These are phyloP conservation scores for Sebastes iracundus DNA, from an alignment of 2,797 vertebrate species.

Conservation along the genomic window DNA sequence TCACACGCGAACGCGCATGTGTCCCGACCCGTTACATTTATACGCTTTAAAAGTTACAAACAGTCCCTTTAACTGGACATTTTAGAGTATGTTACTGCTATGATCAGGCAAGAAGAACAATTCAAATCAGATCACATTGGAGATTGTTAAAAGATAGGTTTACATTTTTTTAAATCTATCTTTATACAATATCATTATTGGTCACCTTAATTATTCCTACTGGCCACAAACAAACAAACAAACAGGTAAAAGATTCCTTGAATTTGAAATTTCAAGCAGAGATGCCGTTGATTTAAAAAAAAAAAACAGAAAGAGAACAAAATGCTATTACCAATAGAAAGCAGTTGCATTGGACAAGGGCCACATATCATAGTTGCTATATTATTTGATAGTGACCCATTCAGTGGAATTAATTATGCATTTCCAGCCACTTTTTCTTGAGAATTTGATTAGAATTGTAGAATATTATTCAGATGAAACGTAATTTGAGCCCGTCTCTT, in stretches of 20 bases:
- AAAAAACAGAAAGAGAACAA: not conserved
- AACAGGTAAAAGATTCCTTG: not conserved
- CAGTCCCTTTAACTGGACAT: not conserved
- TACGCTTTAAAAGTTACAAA: no score
- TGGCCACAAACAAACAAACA: not conserved
- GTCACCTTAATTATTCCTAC: not conserved
- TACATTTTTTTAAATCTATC: not conserved
- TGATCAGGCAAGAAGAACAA: not conserved
- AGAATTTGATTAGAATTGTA: not conserved
- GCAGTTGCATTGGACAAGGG: not conserved
- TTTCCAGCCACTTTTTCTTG: not conserved
- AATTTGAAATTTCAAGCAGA: not conserved
- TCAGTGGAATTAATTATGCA: not conserved
- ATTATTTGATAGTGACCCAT: not conserved
- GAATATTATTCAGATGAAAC: not conserved
- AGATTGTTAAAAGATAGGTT: not conserved
- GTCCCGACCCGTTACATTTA: no score
- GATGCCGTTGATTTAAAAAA: fast-evolving
- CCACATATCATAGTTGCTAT: not conserved
- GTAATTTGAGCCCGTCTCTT: not conserved
- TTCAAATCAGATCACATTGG: not conserved
- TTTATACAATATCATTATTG: not conserved
- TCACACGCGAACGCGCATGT: no score
- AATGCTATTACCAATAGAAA: not conserved
- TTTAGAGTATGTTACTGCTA: not conserved